A percentile compares a stretch with the other conserved stretches of the same genome.
Conservation (phyloP, 2,113 vertebrate genomes). For the Corydoras sp. region DNA sequence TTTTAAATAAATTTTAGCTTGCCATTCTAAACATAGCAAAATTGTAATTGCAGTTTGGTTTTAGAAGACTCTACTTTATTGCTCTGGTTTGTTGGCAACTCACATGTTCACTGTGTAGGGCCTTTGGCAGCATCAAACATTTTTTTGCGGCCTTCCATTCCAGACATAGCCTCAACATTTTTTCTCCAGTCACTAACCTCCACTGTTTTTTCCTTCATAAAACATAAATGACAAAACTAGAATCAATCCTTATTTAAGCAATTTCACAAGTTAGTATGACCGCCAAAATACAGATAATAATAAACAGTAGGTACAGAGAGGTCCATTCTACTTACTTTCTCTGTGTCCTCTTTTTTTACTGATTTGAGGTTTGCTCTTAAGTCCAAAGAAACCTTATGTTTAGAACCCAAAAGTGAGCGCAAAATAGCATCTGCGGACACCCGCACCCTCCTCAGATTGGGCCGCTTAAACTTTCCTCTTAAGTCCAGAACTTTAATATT, state of each 20-base stretch:
- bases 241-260: too few relatives aligned
- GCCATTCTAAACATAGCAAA: too few relatives aligned
- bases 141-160: slow-evolving; percentile 95
- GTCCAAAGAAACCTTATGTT: slow-evolving; percentile 97
- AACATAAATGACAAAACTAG: slow-evolving; percentile 1
- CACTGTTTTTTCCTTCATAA: slow-evolving; percentile 73
- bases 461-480: slow-evolving; percentile 91
- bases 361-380: slow-evolving; percentile 94
- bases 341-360: slow-evolving; percentile 95
- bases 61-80: too few relatives aligned
- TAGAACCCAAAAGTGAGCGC: slow-evolving; percentile 90
- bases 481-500: slow-evolving; percentile 92
- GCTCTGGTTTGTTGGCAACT: background rate
- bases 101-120: slow-evolving; percentile 5
- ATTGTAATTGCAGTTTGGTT: too few relatives aligned
- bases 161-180: slow-evolving; percentile 89
- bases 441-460: slow-evolving; percentile 79
- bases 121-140: slow-evolving; percentile 76
- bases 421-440: slow-evolving; percentile 95
- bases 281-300: too few relatives aligned
- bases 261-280: too few relatives aligned
- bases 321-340: slow-evolving; percentile 73
- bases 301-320: background rate
- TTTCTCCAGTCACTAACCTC: slow-evolving; percentile 95
- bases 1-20: too few relatives aligned